Evolutionary conservation across 1,140 invertebrate genomes (phyloP).

Genomic region (Nebria ingens): DNA sequence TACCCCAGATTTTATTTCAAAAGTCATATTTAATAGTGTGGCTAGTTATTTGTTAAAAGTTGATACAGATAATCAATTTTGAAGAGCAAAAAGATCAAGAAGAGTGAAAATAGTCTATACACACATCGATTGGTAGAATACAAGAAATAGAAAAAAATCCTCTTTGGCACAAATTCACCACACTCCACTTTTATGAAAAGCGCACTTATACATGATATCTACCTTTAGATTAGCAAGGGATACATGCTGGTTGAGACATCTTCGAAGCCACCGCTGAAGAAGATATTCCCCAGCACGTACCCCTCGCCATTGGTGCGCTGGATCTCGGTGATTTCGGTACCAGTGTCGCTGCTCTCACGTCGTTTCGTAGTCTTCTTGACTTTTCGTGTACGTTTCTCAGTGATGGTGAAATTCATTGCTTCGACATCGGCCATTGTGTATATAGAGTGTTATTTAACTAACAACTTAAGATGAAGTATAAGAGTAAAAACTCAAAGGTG

Average conservation of each 20-base stretch:
- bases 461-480: no score
- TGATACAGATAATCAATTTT: no score
- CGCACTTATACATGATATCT: slow-evolving; percentile 24
- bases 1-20: no score
- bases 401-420: slow-evolving; percentile 69
- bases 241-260: slow-evolving; percentile 39
- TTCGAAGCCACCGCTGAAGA: no score
- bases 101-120: no score
- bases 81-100: no score
- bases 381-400: slow-evolving; percentile 78
- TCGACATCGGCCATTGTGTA: slow-evolving; percentile 74
- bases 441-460: slow-evolving; percentile 7
- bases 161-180: no score
- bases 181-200: background rate
- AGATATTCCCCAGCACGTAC: slow-evolving; percentile 65
- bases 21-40: no score
- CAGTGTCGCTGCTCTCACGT: slow-evolving; percentile 57
- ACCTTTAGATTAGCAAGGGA: slow-evolving; percentile 50
- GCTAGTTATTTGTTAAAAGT: no score
- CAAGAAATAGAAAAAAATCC: no score
- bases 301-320: slow-evolving; percentile 60
- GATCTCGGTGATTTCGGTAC: slow-evolving; percentile 68
- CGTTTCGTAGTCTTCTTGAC: slow-evolving; percentile 77
- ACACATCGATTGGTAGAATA: no score
- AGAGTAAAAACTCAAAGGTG: slow-evolving; percentile 13